Percentiles rank a stretch among this genome's conserved stretches.
phyloP scores from a whole-genome alignment of 2,888 invertebrate species.

The Tenthredo livida region DNA sequence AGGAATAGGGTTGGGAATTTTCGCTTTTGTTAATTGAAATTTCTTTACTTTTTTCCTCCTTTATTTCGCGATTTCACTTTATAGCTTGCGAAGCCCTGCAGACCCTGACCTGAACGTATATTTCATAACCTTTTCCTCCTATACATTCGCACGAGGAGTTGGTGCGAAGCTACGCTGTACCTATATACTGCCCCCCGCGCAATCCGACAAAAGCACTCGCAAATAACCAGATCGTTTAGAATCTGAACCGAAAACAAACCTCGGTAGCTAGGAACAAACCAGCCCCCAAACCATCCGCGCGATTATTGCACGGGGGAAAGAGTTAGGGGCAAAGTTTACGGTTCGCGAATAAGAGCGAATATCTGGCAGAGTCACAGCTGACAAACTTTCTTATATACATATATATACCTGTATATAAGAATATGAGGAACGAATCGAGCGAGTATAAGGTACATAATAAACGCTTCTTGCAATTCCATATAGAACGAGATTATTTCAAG shows the following conservation, averaged over 20 bases:
- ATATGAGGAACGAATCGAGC: neutral
- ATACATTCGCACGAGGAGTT: neutral
- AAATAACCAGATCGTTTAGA: slow-evolving; percentile 25
- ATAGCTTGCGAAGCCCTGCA: neutral
- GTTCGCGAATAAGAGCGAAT: neutral
- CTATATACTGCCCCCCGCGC: neutral
- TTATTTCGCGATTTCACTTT: neutral
- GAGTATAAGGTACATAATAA: neutral
- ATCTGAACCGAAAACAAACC: neutral
- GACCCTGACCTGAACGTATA: slow-evolving; percentile 7
- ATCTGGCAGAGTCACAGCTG: neutral
- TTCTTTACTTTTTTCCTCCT: neutral
- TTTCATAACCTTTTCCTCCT: slow-evolving; percentile 4
- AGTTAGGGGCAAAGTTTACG: neutral
- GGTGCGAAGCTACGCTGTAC: neutral
- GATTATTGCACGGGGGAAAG: neutral
- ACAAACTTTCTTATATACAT: neutral
- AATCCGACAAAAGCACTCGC: neutral
- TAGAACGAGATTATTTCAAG: neutral
- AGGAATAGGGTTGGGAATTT: neutral
- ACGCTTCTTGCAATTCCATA: neutral
- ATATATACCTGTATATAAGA: no score
- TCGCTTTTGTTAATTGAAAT: slow-evolving; percentile 40
- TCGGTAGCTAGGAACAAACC: neutral
- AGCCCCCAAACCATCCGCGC: neutral